Base-by-base conservation (phyloP, 2,113 vertebrate genomes). In the Scomber scombrus region DNA sequence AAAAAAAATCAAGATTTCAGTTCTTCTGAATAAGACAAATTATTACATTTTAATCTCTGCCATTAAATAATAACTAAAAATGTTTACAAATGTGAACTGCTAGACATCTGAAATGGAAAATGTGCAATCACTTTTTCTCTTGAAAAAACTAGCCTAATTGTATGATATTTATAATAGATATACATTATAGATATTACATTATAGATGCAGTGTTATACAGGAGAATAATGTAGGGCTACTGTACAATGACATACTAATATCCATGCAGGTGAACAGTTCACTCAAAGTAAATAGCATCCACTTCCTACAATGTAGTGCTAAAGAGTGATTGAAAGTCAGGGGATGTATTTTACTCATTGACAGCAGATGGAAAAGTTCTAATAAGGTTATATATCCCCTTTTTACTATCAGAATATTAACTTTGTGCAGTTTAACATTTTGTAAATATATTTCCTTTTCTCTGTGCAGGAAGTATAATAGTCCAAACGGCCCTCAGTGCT, bases 381-480 rank as follows among this genome's bases (percentile, higher is more conserved):
- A 51, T 51, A 21, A 21, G 31, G 29, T 43, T 31, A 63, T 86
- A 40, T 64, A 68, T 69, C 11, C 11, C 54, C 31, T 31, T 54
- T 19, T 62, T 56, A 82, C 45, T 29, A 64, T 80, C 31, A 50
- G 13, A 79, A 75, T 57, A 82, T 77, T 52, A 72, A 19, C 31
- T 19, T 61, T 15, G 13, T 52, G 26, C 68, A 54, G 23, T 45
- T 16, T 15, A 34, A 71, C 23, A 81, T 57, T 58, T 65, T 63
- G 31, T 73, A 45, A 61, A 81, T 51, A 66, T 51, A 47, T 71
- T 79, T 78, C 52, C 11, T 61, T 3, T 23, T 52, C 12, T 70
- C 15, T 74, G 26, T 66, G 45, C 40, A 46, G 51, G 31, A 81
- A 85, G 62, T 66, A 52, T 65, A 60, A 81, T 71, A 81, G 64